phyloP scores from a whole-genome alignment of 2,888 invertebrate genomes.

The Desoria tigrina region DNA sequence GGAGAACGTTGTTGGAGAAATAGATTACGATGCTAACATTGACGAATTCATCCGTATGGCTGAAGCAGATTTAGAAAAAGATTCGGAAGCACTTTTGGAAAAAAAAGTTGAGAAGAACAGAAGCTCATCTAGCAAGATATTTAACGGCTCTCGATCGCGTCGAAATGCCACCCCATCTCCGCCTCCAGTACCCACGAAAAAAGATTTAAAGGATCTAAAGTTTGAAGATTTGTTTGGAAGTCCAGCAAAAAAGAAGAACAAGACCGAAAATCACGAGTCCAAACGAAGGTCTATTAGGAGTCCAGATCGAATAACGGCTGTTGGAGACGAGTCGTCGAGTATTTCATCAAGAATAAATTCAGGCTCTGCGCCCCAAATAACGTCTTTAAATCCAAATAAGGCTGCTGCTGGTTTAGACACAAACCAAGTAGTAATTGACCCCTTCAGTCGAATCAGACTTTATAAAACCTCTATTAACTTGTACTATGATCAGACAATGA shows the following conservation, averaged over 20 bases:
- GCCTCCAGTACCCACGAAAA: conserved; percentile 10
- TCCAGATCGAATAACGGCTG: not conserved
- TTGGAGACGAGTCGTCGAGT: not conserved
- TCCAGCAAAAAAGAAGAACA: conserved; percentile 37
- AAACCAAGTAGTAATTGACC: conserved; percentile 37
- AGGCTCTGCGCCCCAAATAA: not conserved
- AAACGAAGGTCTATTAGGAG: conserved; percentile 10
- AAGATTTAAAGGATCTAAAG: conserved; percentile 12
- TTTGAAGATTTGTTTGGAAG: conserved; percentile 48
- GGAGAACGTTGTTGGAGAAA: no score
- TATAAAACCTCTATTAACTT: conserved; percentile 39
- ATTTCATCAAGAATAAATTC: not conserved
- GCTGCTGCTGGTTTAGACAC: conserved; percentile 3
- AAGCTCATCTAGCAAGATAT: not conserved
- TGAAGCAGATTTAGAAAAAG: no score
- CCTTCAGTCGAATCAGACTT: conserved; percentile 36
- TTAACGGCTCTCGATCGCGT: not conserved
- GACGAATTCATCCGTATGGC: no score
- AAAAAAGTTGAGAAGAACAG: not conserved
- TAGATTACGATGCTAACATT: no score
- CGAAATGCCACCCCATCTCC: no score
- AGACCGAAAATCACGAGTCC: conserved; percentile 10
- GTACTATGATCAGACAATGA: conserved; percentile 35
- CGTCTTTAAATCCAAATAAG: not conserved
- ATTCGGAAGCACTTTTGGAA: no score